Conservation (phyloP, 2,888 invertebrate species). For the Sclerodermus sp. region DNA sequence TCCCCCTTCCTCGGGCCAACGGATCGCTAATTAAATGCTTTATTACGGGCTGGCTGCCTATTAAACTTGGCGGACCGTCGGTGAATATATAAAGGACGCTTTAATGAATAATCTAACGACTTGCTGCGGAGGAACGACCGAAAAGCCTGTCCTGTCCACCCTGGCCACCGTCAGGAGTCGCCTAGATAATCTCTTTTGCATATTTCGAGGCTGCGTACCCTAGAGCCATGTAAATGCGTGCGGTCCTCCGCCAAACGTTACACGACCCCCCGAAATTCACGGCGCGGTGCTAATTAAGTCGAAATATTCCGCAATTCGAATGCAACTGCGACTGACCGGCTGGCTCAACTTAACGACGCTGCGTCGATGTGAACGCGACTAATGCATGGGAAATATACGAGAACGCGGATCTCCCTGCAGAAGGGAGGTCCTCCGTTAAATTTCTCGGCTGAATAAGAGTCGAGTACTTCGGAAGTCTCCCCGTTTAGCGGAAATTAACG, state of each 20-base stretch:
- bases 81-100: constrained; percentile 32
- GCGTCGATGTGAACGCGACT: too few relatives aligned
- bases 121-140: constrained; percentile 16
- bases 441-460: too few relatives aligned
- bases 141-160: constrained; percentile 25
- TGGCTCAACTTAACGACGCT: constrained; percentile 19
- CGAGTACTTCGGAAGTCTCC: too few relatives aligned
- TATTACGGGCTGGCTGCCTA: constrained; percentile 21
- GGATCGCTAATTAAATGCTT: background rate
- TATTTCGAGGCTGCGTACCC: constrained; percentile 37
- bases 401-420: too few relatives aligned
- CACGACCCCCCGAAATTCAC: constrained; percentile 14
- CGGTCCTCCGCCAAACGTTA: constrained; percentile 35
- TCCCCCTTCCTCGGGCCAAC: background rate
- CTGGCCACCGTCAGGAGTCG: constrained; percentile 21
- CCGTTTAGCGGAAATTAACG: too few relatives aligned
- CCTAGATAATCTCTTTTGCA: constrained; percentile 49
- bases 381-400: too few relatives aligned
- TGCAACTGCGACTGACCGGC: constrained; percentile 22
- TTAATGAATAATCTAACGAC: constrained; percentile 42
- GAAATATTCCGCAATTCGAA: constrained; percentile 32
- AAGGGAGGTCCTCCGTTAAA: too few relatives aligned
- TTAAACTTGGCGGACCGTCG: constrained; percentile 32
- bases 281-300: constrained; percentile 33
- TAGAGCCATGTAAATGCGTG: constrained; percentile 41